Evolutionary conservation across 23 tunicate species (phyloP).

Genomic region (Trididemnum nubilum): DNA sequence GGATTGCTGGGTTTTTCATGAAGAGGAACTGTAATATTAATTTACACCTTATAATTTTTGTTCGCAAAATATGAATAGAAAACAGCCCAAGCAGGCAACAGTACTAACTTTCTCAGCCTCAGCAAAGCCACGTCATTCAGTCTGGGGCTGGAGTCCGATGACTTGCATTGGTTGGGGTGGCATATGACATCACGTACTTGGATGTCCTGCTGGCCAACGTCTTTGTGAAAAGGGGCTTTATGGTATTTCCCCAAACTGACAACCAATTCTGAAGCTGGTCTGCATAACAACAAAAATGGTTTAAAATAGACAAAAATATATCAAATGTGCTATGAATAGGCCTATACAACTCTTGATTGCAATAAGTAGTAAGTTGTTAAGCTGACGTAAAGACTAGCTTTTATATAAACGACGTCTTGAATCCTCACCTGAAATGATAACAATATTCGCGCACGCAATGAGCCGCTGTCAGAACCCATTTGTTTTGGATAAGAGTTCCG

Average conservation of each 20-base stretch:
- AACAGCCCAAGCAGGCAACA: too few relatives aligned
- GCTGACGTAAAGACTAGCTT: too few relatives aligned
- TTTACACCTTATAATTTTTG: too few relatives aligned
- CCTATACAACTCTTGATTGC: too few relatives aligned
- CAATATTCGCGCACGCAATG: constrained; percentile 91
- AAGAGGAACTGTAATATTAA: too few relatives aligned
- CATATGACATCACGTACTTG: constrained; percentile 67
- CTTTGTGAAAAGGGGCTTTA: constrained; percentile 34
- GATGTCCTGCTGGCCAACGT: constrained; percentile 50
- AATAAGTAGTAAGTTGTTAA: too few relatives aligned
- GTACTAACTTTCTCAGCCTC: constrained; percentile 60
- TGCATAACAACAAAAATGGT: neutral
- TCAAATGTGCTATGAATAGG: too few relatives aligned
- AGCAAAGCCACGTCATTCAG: constrained; percentile 85
- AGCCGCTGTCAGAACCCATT: constrained; percentile 95
- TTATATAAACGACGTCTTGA: too few relatives aligned
- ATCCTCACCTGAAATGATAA: constrained; percentile 50
- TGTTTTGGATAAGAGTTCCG: constrained; percentile 62
- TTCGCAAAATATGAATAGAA: too few relatives aligned
- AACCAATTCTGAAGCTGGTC: constrained; percentile 37
- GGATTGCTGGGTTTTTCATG: too few relatives aligned
- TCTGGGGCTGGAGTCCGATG: constrained; percentile 60
- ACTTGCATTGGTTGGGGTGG: constrained; percentile 82
- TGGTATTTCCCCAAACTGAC: constrained; percentile 80
- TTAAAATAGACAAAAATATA: neutral